These are phyloP conservation scores for Clistopyga incitator DNA, from an alignment of 2,888 invertebrate species.

Conservation along the genomic window DNA sequence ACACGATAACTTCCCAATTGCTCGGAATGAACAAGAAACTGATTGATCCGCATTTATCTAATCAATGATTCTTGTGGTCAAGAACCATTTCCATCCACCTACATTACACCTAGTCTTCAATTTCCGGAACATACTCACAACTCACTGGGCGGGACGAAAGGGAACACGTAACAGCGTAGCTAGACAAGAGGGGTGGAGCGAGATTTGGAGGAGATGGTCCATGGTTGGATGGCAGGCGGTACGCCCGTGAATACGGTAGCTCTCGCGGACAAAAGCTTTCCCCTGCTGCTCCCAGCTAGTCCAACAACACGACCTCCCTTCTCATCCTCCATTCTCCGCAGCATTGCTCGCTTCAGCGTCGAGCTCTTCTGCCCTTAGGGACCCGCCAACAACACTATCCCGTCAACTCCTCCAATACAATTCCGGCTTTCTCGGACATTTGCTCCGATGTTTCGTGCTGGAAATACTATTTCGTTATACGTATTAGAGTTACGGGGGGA, in stretches of 20 bases:
- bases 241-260: slow-evolving; percentile 41
- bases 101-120: neutral
- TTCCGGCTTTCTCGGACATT: slow-evolving; percentile 27
- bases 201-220: slow-evolving; percentile 57
- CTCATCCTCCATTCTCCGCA: slow-evolving; percentile 41
- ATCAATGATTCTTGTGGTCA: neutral
- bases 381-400: slow-evolving; percentile 20
- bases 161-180: slow-evolving; percentile 21
- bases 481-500: slow-evolving; percentile 35
- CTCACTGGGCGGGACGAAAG: slow-evolving; percentile 56
- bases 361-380: slow-evolving; percentile 55
- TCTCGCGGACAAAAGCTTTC: slow-evolving; percentile 54
- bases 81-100: neutral
- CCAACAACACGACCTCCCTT: slow-evolving; percentile 6
- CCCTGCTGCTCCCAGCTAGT: slow-evolving; percentile 30
- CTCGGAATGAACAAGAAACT: neutral
- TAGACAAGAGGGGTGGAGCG: slow-evolving; percentile 61
- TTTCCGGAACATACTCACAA: neutral
- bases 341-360: slow-evolving; percentile 5
- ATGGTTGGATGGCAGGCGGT: slow-evolving; percentile 66
- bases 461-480: slow-evolving; percentile 57
- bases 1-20: neutral
- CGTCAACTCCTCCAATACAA: slow-evolving; percentile 39
- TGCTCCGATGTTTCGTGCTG: slow-evolving; percentile 34
- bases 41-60: neutral